Conservation (phyloP, 2,888 invertebrate species). For the Caenorhabditis sp. region DNA sequence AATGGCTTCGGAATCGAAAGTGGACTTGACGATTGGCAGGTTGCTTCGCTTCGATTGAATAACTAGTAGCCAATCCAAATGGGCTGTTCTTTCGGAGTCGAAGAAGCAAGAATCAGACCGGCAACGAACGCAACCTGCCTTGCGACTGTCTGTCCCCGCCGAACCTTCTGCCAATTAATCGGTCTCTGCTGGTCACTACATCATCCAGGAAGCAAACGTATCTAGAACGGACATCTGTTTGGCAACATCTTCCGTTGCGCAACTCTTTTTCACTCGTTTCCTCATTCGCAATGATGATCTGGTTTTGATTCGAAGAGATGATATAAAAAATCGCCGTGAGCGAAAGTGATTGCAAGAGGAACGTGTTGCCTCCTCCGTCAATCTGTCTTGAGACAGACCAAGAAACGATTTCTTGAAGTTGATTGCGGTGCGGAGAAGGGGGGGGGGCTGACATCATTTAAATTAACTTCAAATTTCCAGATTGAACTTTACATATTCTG, state of each 20-base stretch:
- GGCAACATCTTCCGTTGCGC: constrained; percentile 4
- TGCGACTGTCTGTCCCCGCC: too few species aligned
- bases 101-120: too few species aligned
- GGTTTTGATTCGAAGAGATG: constrained; percentile 61
- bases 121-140: too few species aligned
- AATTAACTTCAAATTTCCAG: neutral
- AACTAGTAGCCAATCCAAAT: constrained; percentile 36
- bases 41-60: too few species aligned
- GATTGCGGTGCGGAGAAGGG: too few species aligned
- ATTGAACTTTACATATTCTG: too few species aligned
- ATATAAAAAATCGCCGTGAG: constrained; percentile 38
- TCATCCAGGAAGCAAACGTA: neutral
- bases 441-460: constrained; percentile 12
- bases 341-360: constrained; percentile 52
- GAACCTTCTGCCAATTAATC: neutral
- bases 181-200: neutral
- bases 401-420: neutral
- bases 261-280: constrained; percentile 23
- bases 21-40: constrained; percentile 19
- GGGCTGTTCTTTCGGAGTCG: too few species aligned
- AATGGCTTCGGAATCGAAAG: neutral
- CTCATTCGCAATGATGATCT: constrained; percentile 37
- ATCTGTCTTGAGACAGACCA: constrained; percentile 6
- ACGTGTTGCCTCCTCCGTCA: constrained; percentile 56
- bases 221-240: neutral